Percentiles rank a stretch among this genome's conserved stretches.
Conservation (phyloP, 2,113 vertebrate species). For the Nansenia antarctica region DNA sequence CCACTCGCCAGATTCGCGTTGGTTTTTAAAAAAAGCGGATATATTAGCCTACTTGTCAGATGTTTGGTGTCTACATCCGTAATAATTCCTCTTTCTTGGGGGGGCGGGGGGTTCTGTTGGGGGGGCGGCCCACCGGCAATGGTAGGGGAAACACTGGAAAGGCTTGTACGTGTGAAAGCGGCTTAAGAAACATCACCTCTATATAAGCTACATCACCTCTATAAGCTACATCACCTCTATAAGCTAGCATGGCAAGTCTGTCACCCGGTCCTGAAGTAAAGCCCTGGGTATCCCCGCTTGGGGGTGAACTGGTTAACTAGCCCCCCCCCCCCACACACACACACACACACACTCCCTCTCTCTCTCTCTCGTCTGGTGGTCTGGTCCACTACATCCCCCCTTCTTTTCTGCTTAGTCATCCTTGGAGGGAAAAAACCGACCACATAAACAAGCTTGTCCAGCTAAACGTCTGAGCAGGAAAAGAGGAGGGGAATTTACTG, state of each 20-base stretch:
- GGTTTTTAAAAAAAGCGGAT: no score
- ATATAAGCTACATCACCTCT: neutral
- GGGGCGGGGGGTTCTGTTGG: no score
- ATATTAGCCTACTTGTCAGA: no score
- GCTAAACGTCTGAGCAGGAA: neutral
- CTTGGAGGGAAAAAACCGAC: conserved; percentile 58
- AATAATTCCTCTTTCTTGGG: no score
- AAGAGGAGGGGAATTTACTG: no score
- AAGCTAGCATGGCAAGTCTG: conserved; percentile 38
- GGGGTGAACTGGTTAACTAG: neutral
- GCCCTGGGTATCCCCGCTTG: neutral
- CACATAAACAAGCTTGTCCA: conserved; percentile 49
- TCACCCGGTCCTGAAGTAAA: neutral
- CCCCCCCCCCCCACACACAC: no score
- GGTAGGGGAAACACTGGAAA: no score
- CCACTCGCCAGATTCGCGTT: no score
- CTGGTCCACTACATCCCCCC: conserved; percentile 27
- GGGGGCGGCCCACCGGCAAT: no score
- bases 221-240: conserved; percentile 50
- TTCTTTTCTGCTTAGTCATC: conserved; percentile 67
- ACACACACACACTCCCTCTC: neutral
- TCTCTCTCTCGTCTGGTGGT: conserved; percentile 20
- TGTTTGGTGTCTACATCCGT: no score
- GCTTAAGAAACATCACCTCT: neutral
- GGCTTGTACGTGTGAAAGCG: neutral